phyloP scores from a whole-genome alignment of 2,888 invertebrate species.

The Gasteruption jaculator region DNA sequence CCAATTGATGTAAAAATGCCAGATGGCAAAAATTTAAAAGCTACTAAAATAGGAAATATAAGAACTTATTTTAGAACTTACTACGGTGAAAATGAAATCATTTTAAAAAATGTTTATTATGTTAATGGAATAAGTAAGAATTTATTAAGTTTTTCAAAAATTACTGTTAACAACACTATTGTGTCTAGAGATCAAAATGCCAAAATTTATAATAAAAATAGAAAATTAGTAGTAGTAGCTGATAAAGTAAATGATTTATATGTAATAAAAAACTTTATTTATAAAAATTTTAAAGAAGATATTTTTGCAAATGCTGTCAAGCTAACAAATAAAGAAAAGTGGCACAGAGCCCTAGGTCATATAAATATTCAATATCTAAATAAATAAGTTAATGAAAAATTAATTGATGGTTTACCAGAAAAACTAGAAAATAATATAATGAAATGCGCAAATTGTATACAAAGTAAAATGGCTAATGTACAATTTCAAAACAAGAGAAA shows the following conservation, averaged over 20 bases:
- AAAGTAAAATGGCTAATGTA: too few species aligned
- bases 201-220: conserved; percentile 3
- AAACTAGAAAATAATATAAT: too few species aligned
- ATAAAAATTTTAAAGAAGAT: too few species aligned
- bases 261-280: conserved; percentile 9
- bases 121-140: conserved; percentile 8
- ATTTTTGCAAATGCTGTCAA: background rate
- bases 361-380: conserved; percentile 20
- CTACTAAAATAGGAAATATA: conserved; percentile 8
- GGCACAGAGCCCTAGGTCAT: conserved; percentile 21
- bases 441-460: too few species aligned
- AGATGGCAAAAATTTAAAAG: conserved; percentile 8
- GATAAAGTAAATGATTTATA: conserved; percentile 7
- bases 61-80: conserved; percentile 3
- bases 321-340: conserved; percentile 18
- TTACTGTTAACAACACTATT: conserved; percentile 8
- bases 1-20: too few species aligned
- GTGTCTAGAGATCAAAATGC: background rate
- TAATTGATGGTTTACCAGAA: too few species aligned
- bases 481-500: too few species aligned
- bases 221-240: conserved; percentile 7
- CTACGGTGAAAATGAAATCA: conserved; percentile 1
- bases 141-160: conserved; percentile 6
- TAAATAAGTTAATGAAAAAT: conserved; percentile 10
- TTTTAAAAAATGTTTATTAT: conserved; percentile 5